Evolutionary conservation across 2,888 invertebrate species (phyloP).

Genomic region (Drosophila seclusa): DNA sequence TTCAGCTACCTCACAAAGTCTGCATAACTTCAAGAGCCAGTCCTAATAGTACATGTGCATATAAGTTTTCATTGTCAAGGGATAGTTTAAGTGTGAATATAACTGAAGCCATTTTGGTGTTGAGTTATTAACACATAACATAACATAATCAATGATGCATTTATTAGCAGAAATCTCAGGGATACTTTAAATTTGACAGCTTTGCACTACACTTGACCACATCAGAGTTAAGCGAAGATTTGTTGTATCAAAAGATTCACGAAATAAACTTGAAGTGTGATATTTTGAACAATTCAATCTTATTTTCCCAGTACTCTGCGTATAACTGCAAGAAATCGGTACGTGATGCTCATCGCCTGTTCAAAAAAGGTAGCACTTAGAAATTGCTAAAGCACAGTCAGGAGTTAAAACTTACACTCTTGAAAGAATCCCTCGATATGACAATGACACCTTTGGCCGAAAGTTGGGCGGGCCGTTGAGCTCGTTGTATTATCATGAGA

Average conservation of each 20-base stretch:
- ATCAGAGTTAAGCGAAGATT: not conserved
- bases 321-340: conserved; percentile 40
- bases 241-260: not conserved
- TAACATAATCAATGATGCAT: not conserved
- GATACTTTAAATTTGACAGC: not conserved
- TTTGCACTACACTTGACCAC: not conserved
- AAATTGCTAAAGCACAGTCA: not conserved
- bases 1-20: conserved; percentile 40
- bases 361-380: not conserved
- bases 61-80: conserved; percentile 71
- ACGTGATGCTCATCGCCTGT: conserved; percentile 55
- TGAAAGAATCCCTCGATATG: conserved; percentile 52
- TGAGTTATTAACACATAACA: not conserved
- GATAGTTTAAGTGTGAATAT: conserved; percentile 20
- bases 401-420: conserved; percentile 14
- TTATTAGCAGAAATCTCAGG: conserved; percentile 10
- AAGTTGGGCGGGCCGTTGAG: conserved; percentile 40
- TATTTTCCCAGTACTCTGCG: conserved; percentile 31
- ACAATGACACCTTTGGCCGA: conserved; percentile 51
- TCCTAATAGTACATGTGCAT: conserved; percentile 4
- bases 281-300: not conserved
- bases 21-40: not conserved
- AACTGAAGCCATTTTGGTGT: not conserved
- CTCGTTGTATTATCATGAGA: conserved; percentile 44
- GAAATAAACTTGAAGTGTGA: not conserved